Conservation (phyloP, 2,888 invertebrate genomes). For the Conomelus anceps region DNA sequence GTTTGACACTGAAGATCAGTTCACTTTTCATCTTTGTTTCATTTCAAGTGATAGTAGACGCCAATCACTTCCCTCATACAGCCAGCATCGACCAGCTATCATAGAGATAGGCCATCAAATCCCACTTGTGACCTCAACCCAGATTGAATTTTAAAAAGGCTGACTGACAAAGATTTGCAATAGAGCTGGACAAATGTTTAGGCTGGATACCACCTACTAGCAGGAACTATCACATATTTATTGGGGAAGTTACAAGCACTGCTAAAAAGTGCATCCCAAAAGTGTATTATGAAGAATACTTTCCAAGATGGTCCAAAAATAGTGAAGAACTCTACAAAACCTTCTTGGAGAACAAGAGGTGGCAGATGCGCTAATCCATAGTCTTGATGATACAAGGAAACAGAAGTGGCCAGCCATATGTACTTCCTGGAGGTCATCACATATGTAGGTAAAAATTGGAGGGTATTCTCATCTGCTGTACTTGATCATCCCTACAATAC, state of each 20-base stretch:
- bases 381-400: not conserved
- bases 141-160: not conserved
- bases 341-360: conserved; percentile 1
- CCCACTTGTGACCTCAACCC: not conserved
- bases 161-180: not conserved
- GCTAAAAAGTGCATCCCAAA: conserved; percentile 15
- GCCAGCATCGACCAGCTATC: not conserved
- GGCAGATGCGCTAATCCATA: not conserved
- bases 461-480: too few relatives aligned
- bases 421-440: too few relatives aligned
- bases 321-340: not conserved
- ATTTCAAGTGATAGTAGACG: not conserved
- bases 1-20: not conserved
- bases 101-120: not conserved
- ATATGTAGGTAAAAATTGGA: too few relatives aligned
- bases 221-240: not conserved
- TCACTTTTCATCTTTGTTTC: not conserved
- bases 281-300: conserved; percentile 1
- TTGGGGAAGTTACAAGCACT: not conserved
- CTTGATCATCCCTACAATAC: too few relatives aligned
- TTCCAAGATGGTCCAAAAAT: conserved; percentile 4
- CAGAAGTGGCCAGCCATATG: not conserved
- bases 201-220: not conserved
- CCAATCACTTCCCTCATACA: not conserved
- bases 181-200: not conserved